Evolutionary conservation across 1,140 invertebrate genomes (phyloP).

Genomic region (Apis cerana): DNA sequence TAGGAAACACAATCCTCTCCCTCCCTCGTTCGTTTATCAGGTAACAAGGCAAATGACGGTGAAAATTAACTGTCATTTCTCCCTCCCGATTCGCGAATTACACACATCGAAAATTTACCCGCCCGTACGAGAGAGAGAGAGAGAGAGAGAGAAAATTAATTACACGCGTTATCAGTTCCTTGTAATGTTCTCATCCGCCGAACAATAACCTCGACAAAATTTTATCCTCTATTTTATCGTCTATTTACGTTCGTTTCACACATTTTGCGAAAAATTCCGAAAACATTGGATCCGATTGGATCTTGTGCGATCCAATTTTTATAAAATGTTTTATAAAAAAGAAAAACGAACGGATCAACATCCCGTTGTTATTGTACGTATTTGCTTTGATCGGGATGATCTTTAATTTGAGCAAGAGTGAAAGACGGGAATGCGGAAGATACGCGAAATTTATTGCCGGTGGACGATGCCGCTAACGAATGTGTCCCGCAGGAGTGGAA

Average conservation of each 20-base stretch:
- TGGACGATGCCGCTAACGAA: constrained; percentile 64
- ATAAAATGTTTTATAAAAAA: background rate
- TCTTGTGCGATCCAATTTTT: no score
- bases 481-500: constrained; percentile 56
- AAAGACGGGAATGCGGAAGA: constrained; percentile 52
- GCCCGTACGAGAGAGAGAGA: background rate
- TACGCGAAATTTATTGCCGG: constrained; percentile 66
- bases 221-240: background rate
- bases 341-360: no score
- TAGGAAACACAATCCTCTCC: constrained; percentile 8
- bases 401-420: constrained; percentile 59
- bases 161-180: background rate
- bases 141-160: background rate
- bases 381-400: constrained; percentile 44
- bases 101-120: background rate
- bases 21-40: constrained; percentile 41
- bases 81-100: background rate
- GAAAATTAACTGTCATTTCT: constrained; percentile 56
- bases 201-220: background rate
- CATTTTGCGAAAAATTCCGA: no score
- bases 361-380: background rate
- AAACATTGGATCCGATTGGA: no score
- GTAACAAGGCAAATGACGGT: constrained; percentile 37
- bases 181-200: background rate
- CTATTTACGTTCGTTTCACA: background rate